Percentiles rank a stretch among this genome's conserved stretches.
Evolutionary conservation across 2,888 invertebrate species (phyloP).

Genomic region (Lasioglossum marginatum): DNA sequence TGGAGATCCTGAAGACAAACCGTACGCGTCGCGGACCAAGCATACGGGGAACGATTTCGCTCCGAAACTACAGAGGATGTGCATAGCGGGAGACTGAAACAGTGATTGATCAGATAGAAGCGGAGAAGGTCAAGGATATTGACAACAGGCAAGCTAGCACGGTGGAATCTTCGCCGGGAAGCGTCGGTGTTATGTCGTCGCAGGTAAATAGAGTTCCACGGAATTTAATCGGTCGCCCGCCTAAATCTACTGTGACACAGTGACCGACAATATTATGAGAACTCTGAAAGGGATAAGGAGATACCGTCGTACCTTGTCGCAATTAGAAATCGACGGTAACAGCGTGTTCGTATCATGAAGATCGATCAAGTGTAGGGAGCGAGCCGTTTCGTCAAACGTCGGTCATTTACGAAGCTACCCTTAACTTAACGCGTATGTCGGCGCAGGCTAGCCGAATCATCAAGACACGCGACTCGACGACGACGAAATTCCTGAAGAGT

Average conservation of each 20-base stretch:
- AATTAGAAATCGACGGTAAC: too few relatives aligned
- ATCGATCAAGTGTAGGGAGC: background rate
- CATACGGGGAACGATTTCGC: background rate
- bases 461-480: background rate
- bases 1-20: background rate
- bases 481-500: background rate
- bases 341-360: background rate
- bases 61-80: background rate
- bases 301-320: background rate
- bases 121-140: constrained; percentile 27
- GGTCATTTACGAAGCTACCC: background rate
- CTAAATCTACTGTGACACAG: constrained; percentile 33
- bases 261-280: constrained; percentile 51
- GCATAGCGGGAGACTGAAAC: background rate
- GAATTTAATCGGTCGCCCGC: constrained; percentile 6
- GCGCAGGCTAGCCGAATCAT: background rate
- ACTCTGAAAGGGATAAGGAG: constrained; percentile 8
- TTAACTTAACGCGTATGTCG: background rate
- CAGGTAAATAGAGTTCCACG: constrained; percentile 20
- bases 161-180: constrained; percentile 15
- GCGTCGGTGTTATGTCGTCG: constrained; percentile 36
- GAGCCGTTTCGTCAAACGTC: background rate
- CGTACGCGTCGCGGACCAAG: background rate
- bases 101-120: background rate
- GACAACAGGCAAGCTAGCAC: constrained; percentile 26